Percentiles rank a stretch among this genome's conserved stretches.
phyloP scores from a whole-genome alignment of 2,797 vertebrate species.

The Heliangelus exortis region DNA sequence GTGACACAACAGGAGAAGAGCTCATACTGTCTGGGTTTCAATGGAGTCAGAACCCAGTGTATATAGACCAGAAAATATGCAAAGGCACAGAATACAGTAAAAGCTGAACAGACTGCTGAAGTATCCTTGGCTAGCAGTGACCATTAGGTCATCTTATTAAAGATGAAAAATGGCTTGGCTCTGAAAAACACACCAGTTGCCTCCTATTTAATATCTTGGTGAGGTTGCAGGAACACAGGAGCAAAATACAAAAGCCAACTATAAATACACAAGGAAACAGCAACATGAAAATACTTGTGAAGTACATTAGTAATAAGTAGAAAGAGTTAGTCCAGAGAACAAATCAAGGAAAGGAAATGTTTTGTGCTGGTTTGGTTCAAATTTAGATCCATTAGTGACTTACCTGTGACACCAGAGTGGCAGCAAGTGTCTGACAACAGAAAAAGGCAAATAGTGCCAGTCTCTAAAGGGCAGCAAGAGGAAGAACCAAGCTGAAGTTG shows the following conservation, averaged over 20 bases:
- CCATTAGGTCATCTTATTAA: constrained; percentile 35
- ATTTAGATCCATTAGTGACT: background rate
- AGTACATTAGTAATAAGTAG: background rate
- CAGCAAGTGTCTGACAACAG: background rate
- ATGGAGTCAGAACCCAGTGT: background rate
- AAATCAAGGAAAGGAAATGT: background rate
- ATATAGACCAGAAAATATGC: constrained; percentile 41
- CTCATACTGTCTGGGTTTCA: constrained; percentile 34
- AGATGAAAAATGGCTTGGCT: background rate
- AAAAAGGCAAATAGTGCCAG: background rate
- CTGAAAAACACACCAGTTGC: constrained; percentile 11
- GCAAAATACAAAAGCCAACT: constrained; percentile 3
- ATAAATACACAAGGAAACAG: background rate
- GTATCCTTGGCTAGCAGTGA: background rate
- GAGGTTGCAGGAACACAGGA: background rate
- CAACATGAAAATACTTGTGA: background rate
- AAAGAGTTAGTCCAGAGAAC: background rate
- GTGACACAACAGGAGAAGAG: constrained; percentile 1
- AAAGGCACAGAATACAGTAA: background rate
- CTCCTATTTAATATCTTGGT: background rate
- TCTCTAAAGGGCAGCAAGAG: background rate
- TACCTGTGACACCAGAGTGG: background rate
- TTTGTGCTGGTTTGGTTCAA: background rate
- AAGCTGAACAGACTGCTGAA: background rate
- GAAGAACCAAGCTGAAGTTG: background rate